phyloP scores from a whole-genome alignment of 2,797 vertebrate species.

The Aselliscus stoliczkanus region DNA sequence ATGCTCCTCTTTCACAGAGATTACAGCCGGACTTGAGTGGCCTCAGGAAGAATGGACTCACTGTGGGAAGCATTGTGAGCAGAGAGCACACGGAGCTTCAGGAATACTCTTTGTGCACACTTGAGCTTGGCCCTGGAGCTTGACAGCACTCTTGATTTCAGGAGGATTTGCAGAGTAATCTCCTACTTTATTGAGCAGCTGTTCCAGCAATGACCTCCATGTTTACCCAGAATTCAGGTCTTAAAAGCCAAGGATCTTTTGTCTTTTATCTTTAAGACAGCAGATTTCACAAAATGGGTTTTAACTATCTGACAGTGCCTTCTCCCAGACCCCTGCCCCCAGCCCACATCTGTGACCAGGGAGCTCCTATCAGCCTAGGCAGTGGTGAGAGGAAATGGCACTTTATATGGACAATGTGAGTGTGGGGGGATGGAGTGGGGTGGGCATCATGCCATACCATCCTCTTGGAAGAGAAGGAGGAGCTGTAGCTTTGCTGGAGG shows the following conservation, averaged over 20 bases:
- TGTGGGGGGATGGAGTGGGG: rapidly evolving
- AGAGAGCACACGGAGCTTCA: neutral
- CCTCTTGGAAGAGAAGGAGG: neutral
- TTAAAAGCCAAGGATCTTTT: slow-evolving; percentile 61
- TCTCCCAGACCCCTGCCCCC: neutral
- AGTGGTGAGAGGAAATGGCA: neutral
- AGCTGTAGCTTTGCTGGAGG: neutral
- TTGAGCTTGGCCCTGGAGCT: slow-evolving; percentile 7
- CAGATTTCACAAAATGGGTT: slow-evolving; percentile 24
- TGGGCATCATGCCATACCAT: neutral
- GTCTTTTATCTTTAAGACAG: slow-evolving; percentile 58
- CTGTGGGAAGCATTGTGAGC: neutral
- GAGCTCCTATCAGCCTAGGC: neutral
- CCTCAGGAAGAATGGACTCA: rapidly evolving
- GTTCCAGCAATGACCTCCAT: slow-evolving; percentile 54
- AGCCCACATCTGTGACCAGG: neutral
- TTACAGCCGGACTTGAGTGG: rapidly evolving
- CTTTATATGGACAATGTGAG: neutral
- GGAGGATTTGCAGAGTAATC: slow-evolving; percentile 76
- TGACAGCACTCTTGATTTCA: slow-evolving; percentile 58
- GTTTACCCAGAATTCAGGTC: slow-evolving; percentile 50
- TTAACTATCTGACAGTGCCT: neutral
- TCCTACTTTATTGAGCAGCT: slow-evolving; percentile 71
- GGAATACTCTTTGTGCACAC: neutral
- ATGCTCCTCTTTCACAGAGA: neutral